Percentiles rank a stretch among this genome's conserved stretches.
Evolutionary conservation across 1,140 invertebrate genomes (phyloP).

Genomic region (Halesus radiatus): DNA sequence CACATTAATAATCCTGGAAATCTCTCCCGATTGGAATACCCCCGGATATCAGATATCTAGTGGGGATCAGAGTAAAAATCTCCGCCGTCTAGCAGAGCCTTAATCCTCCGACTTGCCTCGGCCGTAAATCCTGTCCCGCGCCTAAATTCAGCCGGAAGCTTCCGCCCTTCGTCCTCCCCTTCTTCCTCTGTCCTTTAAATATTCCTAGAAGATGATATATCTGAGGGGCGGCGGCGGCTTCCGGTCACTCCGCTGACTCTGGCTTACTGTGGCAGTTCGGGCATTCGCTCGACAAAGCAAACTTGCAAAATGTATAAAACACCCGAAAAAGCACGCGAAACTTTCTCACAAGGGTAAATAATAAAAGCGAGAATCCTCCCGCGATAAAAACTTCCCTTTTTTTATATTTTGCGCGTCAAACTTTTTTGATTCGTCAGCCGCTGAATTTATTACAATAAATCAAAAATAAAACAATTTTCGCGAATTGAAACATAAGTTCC

Average conservation of each 20-base stretch:
- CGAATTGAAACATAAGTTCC: constrained; percentile 5
- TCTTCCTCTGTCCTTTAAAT: not conserved
- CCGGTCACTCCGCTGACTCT: constrained; percentile 9
- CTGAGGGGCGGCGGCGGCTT: constrained; percentile 9
- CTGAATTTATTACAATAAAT: constrained; percentile 11
- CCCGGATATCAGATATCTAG: not conserved
- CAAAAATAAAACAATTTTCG: constrained; percentile 1
- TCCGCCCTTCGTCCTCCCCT: not conserved
- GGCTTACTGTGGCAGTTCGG: not conserved
- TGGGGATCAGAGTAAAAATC: not conserved
- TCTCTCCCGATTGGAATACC: too few relatives aligned
- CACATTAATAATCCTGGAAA: too few relatives aligned
- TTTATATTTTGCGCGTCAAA: constrained; percentile 24
- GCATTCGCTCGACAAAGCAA: not conserved
- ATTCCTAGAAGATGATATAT: constrained; percentile 29
- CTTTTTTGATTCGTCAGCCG: constrained; percentile 17
- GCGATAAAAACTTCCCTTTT: not conserved
- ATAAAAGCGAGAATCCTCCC: not conserved
- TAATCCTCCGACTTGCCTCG: not conserved
- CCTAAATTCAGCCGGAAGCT: constrained; percentile 25
- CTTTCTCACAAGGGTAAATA: constrained; percentile 18
- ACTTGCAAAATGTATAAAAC: constrained; percentile 7
- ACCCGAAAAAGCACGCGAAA: not conserved
- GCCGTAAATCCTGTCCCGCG: constrained; percentile 9
- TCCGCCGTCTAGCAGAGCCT: not conserved